phyloP scores from a whole-genome alignment of 2,797 vertebrate species.

The Rhynchonycteris naso region DNA sequence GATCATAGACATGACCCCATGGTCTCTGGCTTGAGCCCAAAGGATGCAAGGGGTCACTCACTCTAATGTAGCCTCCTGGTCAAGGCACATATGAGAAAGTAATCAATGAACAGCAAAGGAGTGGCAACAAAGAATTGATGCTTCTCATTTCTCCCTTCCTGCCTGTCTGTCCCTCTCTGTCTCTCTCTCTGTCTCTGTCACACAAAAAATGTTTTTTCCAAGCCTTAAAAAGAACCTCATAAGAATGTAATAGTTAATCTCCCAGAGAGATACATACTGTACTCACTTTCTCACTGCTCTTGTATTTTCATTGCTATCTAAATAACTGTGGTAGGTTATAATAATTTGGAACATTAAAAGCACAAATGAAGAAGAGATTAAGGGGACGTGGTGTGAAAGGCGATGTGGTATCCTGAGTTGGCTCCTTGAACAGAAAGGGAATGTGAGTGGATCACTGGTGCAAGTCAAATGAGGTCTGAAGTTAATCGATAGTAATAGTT shows the following conservation, averaged over 20 bases:
- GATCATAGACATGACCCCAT: too few species aligned
- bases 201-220: not conserved
- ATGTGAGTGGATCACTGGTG: not conserved
- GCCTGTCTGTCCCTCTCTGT: too few species aligned
- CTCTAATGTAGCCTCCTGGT: too few species aligned
- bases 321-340: not conserved
- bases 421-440: not conserved
- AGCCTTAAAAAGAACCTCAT: not conserved
- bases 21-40: too few species aligned
- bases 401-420: not conserved
- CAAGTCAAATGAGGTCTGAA: not conserved
- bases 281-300: not conserved
- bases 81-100: too few species aligned
- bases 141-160: too few species aligned
- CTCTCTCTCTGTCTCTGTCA: too few species aligned
- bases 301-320: not conserved
- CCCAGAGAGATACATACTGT: rapidly evolving
- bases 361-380: not conserved
- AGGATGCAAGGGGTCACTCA: too few species aligned
- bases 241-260: not conserved
- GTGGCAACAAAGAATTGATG: too few species aligned
- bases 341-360: not conserved
- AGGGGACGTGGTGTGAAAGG: not conserved
- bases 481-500: not conserved
- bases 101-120: too few species aligned